Evolutionary conservation across 1,140 invertebrate species (phyloP).

Genomic region (Bursaphelenchus mucronatus): DNA sequence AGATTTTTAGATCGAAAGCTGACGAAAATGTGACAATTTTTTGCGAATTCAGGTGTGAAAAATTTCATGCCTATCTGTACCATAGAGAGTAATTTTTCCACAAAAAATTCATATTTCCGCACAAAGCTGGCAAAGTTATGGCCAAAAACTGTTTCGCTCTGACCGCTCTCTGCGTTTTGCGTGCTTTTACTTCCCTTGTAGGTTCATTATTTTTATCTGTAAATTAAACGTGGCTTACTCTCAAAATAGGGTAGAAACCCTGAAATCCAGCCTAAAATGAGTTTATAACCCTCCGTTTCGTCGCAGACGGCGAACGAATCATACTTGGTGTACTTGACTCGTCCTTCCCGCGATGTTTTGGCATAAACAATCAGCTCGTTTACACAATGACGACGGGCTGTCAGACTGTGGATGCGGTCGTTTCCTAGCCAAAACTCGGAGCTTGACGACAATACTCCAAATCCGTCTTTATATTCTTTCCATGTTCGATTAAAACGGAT

Average conservation of each 20-base stretch:
- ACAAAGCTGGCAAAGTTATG: no score
- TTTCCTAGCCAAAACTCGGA: constrained; percentile 36
- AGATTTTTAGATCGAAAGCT: no score
- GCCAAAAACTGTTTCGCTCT: no score
- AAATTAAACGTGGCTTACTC: neutral
- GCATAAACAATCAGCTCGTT: constrained; percentile 28
- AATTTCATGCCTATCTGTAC: no score
- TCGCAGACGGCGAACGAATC: constrained; percentile 23
- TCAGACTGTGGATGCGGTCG: constrained; percentile 32
- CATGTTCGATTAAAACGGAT: constrained; percentile 30
- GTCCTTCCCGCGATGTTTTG: constrained; percentile 16
- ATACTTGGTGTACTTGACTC: constrained; percentile 20
- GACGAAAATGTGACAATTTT: no score
- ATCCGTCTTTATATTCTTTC: constrained; percentile 30
- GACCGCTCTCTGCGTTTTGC: no score
- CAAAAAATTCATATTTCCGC: no score
- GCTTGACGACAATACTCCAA: constrained; percentile 23
- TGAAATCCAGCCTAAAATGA: constrained; percentile 16
- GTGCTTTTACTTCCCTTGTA: no score
- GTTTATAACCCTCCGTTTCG: constrained; percentile 24
- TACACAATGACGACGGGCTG: constrained; percentile 23
- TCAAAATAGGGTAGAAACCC: neutral
- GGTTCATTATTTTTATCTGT: no score
- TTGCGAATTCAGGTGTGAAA: no score
- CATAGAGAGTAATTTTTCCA: no score